Conservation (phyloP, 1,140 invertebrate genomes). For the Dendroctonus valens region DNA sequence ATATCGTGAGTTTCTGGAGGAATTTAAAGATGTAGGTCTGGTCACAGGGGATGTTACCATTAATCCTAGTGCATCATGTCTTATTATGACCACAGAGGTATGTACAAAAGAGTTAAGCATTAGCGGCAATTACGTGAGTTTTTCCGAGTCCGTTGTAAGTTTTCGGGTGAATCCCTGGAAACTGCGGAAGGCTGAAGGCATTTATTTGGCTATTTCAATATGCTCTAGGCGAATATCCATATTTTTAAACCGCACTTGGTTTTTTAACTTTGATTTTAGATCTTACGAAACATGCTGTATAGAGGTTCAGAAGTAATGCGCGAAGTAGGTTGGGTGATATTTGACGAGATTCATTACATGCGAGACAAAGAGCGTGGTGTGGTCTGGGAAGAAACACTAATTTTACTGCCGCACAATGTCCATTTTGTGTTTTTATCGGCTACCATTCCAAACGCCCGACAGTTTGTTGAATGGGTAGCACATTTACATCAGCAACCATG, state of each 20-base stretch:
- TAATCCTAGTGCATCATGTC: slow-evolving; percentile 93
- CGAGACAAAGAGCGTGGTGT: slow-evolving; percentile 98
- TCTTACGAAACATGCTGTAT: slow-evolving; percentile 98
- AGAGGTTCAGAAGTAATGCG: slow-evolving; percentile 96
- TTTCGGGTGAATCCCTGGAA: too few relatives aligned
- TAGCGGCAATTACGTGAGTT: too few relatives aligned
- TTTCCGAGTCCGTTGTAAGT: too few relatives aligned
- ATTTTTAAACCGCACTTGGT: slow-evolving; percentile 6
- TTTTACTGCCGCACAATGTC: slow-evolving; percentile 95
- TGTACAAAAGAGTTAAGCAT: too few relatives aligned
- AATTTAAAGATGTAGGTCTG: slow-evolving; percentile 97
- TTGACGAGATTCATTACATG: slow-evolving; percentile 99
- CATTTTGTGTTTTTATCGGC: slow-evolving; percentile 99
- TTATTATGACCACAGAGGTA: slow-evolving; percentile 99
- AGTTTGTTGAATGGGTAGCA: slow-evolving; percentile 98
- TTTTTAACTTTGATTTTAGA: slow-evolving; percentile 56
- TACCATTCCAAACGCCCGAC: slow-evolving; percentile 98
- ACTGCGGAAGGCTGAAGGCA: too few relatives aligned
- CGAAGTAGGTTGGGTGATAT: slow-evolving; percentile 99
- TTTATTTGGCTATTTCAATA: too few relatives aligned
- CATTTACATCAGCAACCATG: slow-evolving; percentile 96
- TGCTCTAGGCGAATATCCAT: neutral
- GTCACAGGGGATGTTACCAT: slow-evolving; percentile 99
- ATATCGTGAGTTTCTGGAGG: slow-evolving; percentile 96
- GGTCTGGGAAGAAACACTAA: slow-evolving; percentile 99